Evolutionary conservation across 64 coral and sea anemone genomes (phyloP), one percentile per base, ranked within the genome.

Genomic region (Anthopleura sola): DNA sequence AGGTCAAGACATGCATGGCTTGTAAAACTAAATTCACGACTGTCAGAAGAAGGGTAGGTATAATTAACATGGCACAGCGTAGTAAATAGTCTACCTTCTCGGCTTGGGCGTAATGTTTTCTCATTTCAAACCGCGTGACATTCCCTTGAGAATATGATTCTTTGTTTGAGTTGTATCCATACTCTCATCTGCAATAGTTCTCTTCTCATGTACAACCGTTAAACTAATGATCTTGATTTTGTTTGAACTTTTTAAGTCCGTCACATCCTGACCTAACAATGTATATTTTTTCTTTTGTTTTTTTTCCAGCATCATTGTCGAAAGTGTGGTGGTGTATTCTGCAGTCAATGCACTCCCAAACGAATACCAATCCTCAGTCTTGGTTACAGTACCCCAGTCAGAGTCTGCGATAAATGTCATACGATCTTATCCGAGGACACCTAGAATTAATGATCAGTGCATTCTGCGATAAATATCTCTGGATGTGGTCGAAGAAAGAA

Each of bases 321-420:
- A n/a, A 96, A 96, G 37, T 96, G 94, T 92, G 90, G 94, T 28
- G 94, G 94, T 62, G 83, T 92, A 9, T 96, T 92, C 50, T 96
- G 94, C 83, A 80, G 88, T 49, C 82, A 79, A 16, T 96, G 94
- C 24, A 89, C 94, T 3, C 89, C 94, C 10, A 96, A 92, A 80
- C 87, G 87, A 36, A 90, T 89, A 32, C 78, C 90, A 26, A 86
- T 96, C 37, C 87, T 88, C 18, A 75, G 75, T 54, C 87, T 90
- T 2, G 94, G 94, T 68, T 90, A 92, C 38, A 89, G 87, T 33
- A 75, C 38, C 14, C 90, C 87, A 19, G 85, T 85, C 28, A 75
- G 94, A 39, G 90, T 96, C n/a, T 96, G 94, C 39, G 94, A 96
- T 37, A 96, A 86, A 84, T 96, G 94, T 36, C 84, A 92, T 55